Evolutionary conservation across 2,888 invertebrate genomes (phyloP).

Genomic region (Anorthoa munda): DNA sequence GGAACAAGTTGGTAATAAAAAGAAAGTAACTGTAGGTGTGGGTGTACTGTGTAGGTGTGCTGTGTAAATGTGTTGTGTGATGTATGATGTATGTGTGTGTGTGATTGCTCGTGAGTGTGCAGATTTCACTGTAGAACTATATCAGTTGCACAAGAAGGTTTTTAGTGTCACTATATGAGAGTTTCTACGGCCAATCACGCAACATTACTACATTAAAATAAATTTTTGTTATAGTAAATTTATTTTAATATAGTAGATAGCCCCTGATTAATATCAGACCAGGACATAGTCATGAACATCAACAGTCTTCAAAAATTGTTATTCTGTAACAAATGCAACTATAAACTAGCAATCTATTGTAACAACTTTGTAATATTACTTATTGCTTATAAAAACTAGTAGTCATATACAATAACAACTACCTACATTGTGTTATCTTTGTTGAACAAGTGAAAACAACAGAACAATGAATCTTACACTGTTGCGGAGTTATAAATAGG

Average conservation of each 20-base stretch:
- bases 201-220: no score
- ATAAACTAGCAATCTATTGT: slow-evolving; percentile 39
- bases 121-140: no score
- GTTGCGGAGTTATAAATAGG: slow-evolving; percentile 36
- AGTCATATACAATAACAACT: slow-evolving; percentile 5
- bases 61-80: no score
- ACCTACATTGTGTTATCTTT: slow-evolving; percentile 32
- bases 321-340: slow-evolving; percentile 23
- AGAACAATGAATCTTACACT: slow-evolving; percentile 47
- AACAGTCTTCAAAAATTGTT: slow-evolving; percentile 5
- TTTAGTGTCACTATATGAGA: no score
- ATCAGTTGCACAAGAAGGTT: no score
- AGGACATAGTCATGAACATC: background rate
- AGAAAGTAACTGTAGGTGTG: no score
- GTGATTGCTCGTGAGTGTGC: no score
- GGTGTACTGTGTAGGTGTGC: no score
- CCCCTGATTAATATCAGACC: background rate
- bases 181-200: no score
- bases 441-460: slow-evolving; percentile 47
- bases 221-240: no score
- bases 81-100: no score
- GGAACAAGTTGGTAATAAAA: no score
- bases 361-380: slow-evolving; percentile 33
- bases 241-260: background rate
- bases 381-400: slow-evolving; percentile 44